Evolutionary conservation across 1,140 invertebrate species (phyloP).

Genomic region (Drosophila ironensis): DNA sequence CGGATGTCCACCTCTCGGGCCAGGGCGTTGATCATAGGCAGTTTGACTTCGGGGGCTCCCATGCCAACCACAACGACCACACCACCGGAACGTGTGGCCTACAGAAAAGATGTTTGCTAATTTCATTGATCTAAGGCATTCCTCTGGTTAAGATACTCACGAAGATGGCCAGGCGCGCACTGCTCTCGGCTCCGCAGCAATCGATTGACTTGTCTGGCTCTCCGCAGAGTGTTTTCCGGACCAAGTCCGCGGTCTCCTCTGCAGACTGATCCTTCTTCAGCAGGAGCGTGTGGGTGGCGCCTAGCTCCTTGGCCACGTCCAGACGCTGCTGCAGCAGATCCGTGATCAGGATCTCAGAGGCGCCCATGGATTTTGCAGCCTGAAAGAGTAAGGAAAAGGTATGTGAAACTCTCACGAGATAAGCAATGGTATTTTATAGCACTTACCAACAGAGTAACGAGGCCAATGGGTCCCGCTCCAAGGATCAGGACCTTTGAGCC

Average conservation of each 20-base stretch:
- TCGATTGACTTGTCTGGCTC: slow-evolving; percentile 92
- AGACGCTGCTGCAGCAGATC: slow-evolving; percentile 90
- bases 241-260: slow-evolving; percentile 84
- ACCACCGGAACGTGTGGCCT: slow-evolving; percentile 94
- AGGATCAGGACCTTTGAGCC: slow-evolving; percentile 93
- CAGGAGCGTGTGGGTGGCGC: slow-evolving; percentile 89
- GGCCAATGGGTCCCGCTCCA: slow-evolving; percentile 96
- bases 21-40: slow-evolving; percentile 92
- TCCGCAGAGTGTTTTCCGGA: slow-evolving; percentile 86
- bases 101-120: not conserved
- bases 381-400: not conserved
- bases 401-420: too few species aligned
- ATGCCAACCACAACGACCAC: slow-evolving; percentile 92
- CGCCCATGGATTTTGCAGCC: slow-evolving; percentile 93
- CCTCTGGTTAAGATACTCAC: too few species aligned
- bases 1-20: slow-evolving; percentile 94
- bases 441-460: slow-evolving; percentile 89
- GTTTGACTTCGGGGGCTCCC: slow-evolving; percentile 88
- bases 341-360: slow-evolving; percentile 90
- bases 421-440: too few species aligned
- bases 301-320: slow-evolving; percentile 90
- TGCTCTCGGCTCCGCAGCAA: slow-evolving; percentile 91
- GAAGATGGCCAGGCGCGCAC: slow-evolving; percentile 88
- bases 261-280: slow-evolving; percentile 84
- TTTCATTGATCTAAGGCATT: too few species aligned